A percentile compares a stretch with the other conserved stretches of the same genome.
Evolutionary conservation across 92 coral and sea anemone species (phyloP).

Genomic region (Siderastrea radians): DNA sequence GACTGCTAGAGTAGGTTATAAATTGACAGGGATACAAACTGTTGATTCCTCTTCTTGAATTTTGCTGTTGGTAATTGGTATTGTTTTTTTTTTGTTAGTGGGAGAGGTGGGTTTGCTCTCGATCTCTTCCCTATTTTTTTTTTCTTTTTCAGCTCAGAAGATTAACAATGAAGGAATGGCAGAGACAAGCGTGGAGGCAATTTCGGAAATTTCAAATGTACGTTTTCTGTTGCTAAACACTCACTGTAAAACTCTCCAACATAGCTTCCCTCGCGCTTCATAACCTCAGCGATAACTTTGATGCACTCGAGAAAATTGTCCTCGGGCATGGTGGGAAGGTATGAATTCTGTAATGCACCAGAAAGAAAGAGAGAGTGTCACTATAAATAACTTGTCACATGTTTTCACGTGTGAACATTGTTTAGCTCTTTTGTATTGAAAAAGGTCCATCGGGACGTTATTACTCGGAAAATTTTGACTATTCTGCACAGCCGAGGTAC

Average conservation of each 20-base stretch:
- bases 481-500: no score
- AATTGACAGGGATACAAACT: no score
- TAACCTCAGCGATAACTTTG: conserved; percentile 27
- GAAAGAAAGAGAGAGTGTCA: not conserved
- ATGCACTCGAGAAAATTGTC: conserved; percentile 65
- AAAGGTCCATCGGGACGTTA: no score
- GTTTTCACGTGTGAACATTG: no score
- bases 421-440: no score
- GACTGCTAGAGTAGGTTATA: no score
- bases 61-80: no score
- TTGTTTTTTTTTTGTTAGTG: no score
- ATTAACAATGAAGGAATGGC: no score
- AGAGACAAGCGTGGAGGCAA: not conserved
- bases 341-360: conserved; percentile 17
- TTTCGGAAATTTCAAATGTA: not conserved
- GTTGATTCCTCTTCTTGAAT: no score
- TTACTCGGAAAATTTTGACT: no score
- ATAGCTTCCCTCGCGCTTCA: conserved; percentile 25
- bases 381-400: not conserved
- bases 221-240: conserved; percentile 9
- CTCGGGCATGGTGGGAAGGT: conserved; percentile 77
- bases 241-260: conserved; percentile 71
- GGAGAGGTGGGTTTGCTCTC: not conserved
- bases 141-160: not conserved
- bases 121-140: not conserved